Conservation (phyloP, 2,113 vertebrate species). For the Seriola quinqueradiata region DNA sequence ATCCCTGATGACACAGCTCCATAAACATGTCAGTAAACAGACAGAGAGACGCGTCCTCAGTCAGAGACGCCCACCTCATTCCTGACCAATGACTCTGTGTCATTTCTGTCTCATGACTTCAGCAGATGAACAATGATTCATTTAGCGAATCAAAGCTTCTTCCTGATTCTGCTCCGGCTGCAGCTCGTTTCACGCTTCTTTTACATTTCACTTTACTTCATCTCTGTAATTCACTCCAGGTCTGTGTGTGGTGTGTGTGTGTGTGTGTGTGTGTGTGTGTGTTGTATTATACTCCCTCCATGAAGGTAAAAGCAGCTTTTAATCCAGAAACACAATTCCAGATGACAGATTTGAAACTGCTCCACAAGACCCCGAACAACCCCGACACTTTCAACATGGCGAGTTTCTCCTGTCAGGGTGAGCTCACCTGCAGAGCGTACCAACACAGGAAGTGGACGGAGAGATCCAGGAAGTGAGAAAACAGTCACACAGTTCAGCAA, state of each 20-base stretch:
- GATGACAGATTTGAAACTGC: constrained; percentile 58
- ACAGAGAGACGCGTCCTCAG: constrained; percentile 15
- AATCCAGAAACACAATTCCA: constrained; percentile 50
- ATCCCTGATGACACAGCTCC: constrained; percentile 2
- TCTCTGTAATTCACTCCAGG: constrained; percentile 26
- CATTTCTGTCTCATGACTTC: constrained; percentile 22
- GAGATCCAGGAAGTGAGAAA: neutral
- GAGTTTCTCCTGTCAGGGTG: constrained; percentile 2
- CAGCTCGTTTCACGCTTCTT: constrained; percentile 25
- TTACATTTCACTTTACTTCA: constrained; percentile 33
- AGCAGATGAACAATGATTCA: constrained; percentile 46
- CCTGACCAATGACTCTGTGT: constrained; percentile 47
- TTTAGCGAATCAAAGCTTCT: constrained; percentile 35
- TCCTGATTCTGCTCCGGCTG: constrained; percentile 36
- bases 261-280: constrained; percentile 36
- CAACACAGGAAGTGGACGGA: constrained; percentile 19
- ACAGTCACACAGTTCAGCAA: neutral
- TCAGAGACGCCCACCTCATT: constrained; percentile 60
- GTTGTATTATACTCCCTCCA: constrained; percentile 29
- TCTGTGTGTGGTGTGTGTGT: neutral
- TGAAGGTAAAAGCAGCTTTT: constrained; percentile 48
- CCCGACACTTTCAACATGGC: constrained; percentile 5
- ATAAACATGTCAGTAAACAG: neutral
- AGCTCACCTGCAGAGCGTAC: neutral
- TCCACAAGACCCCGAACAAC: constrained; percentile 26